Evolutionary conservation across 2,113 vertebrate genomes (phyloP).

Genomic region (Chrysochloris asiatica): DNA sequence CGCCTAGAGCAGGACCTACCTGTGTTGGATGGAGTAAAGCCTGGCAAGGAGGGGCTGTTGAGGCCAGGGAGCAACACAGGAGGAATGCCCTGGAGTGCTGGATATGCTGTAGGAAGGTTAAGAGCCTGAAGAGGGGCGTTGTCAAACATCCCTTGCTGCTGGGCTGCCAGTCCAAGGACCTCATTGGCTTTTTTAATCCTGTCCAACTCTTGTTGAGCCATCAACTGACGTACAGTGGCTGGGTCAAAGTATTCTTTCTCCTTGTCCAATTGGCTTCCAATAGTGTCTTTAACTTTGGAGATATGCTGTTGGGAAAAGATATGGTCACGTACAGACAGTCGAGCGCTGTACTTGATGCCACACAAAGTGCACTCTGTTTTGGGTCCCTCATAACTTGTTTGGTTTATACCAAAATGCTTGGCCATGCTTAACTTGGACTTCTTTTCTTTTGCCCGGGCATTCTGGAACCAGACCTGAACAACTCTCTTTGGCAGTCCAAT

Average conservation of each 20-base stretch:
- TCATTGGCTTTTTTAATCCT: constrained; percentile 99
- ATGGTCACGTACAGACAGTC: constrained; percentile 98
- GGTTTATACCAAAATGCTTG: constrained; percentile 99
- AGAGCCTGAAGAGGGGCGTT: constrained; percentile 95
- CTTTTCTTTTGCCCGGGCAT: constrained; percentile 98
- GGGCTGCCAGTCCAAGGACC: constrained; percentile 95
- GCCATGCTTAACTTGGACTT: constrained; percentile 99
- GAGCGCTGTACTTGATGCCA: constrained; percentile 98
- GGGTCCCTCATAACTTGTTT: constrained; percentile 98
- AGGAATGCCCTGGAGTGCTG: constrained; percentile 97
- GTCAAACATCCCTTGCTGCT: constrained; percentile 97
- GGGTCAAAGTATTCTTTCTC: constrained; percentile 99
- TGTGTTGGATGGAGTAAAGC: constrained; percentile 99
- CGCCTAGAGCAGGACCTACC: constrained; percentile 86
- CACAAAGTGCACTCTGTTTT: constrained; percentile 99
- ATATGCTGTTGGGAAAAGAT: constrained; percentile 99
- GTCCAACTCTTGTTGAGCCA: constrained; percentile 99
- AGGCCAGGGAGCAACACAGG: constrained; percentile 97
- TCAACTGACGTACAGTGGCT: constrained; percentile 97
- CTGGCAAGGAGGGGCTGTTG: constrained; percentile 96
- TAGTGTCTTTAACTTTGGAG: constrained; percentile 98
- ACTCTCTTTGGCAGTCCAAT: constrained; percentile 99
- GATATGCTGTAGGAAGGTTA: constrained; percentile 95
- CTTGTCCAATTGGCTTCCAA: constrained; percentile 98
- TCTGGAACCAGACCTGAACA: constrained; percentile 99